Percentiles rank a stretch among this genome's conserved stretches.
Evolutionary conservation across 2,888 invertebrate species (phyloP).

Genomic region (Lasioglossum calceatum): DNA sequence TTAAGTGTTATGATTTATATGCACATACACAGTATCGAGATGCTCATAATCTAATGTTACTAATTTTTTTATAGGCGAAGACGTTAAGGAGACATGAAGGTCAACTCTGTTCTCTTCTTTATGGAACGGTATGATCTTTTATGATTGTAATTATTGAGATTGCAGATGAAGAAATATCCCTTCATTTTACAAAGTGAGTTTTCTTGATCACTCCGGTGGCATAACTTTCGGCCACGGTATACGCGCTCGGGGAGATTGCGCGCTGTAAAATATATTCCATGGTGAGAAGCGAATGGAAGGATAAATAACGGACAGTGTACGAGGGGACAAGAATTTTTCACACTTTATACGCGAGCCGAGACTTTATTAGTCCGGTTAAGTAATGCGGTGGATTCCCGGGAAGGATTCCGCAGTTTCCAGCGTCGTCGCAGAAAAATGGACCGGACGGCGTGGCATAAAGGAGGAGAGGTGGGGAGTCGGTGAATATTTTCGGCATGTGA

Average conservation of each 20-base stretch:
- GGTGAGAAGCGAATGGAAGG: background rate
- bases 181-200: background rate
- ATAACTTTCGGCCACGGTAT: background rate
- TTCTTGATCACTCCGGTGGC: background rate
- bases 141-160: background rate
- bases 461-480: too few species aligned
- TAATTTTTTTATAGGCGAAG: too few species aligned
- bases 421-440: background rate
- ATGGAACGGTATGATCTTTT: too few species aligned
- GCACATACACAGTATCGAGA: too few species aligned
- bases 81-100: too few species aligned
- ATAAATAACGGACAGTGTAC: background rate
- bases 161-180: background rate
- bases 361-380: background rate
- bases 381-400: constrained; percentile 1
- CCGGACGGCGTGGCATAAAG: background rate
- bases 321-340: constrained; percentile 1
- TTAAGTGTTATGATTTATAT: too few species aligned
- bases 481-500: constrained; percentile 36
- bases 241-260: background rate
- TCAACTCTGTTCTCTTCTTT: too few species aligned
- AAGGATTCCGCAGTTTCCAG: background rate
- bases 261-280: background rate
- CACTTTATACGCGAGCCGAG: background rate
- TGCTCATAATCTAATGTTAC: too few species aligned